phyloP scores from a whole-genome alignment of 2,113 vertebrate genomes.

The Scopus umbretta region DNA sequence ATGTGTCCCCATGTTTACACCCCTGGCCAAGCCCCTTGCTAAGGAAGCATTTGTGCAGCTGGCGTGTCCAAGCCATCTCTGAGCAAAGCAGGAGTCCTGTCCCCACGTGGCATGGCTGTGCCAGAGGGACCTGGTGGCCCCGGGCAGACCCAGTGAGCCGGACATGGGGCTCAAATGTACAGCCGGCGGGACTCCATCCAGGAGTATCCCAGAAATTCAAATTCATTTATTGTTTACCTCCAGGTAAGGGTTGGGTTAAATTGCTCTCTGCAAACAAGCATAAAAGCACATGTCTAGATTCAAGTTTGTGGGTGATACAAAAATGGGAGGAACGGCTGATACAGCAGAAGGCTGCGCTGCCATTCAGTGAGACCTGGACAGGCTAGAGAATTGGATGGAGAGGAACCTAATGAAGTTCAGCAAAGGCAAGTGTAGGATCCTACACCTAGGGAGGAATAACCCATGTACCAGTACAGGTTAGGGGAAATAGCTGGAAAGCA shows the following conservation, averaged over 20 bases:
- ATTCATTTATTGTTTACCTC: background rate
- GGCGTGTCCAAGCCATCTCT: background rate
- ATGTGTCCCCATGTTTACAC: accelerated
- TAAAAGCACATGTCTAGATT: no score
- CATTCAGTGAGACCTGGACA: no score
- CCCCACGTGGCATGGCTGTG: background rate
- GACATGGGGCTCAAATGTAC: accelerated
- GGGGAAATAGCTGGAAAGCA: no score
- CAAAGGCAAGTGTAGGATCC: no score
- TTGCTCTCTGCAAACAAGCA: background rate
- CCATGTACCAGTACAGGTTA: no score
- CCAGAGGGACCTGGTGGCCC: background rate
- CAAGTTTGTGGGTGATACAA: no score
- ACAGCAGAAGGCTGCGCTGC: no score
- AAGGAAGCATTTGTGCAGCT: no score
- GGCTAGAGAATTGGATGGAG: no score
- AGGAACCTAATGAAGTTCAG: no score
- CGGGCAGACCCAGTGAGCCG: background rate
- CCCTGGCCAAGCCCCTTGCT: background rate
- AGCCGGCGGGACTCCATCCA: background rate
- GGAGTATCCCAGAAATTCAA: background rate
- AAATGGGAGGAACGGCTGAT: no score
- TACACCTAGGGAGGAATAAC: no score
- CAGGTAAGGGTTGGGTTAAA: background rate
- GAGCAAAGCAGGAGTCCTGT: background rate